Evolutionary conservation across 2,113 vertebrate species (phyloP).

Genomic region (Corythaixoides concolor): DNA sequence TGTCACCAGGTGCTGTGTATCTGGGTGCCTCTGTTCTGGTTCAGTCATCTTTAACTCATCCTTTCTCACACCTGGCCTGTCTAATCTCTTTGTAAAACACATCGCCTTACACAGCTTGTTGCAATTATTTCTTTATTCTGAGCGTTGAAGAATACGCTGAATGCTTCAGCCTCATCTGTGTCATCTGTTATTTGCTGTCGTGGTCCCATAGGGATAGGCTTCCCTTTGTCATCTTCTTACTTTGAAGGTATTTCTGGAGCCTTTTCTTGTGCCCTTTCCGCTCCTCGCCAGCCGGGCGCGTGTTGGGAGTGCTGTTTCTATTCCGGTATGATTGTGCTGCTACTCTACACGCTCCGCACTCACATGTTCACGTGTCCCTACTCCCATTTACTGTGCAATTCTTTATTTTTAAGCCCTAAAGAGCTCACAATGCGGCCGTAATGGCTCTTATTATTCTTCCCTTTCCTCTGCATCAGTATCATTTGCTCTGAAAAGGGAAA

Average conservation of each 20-base stretch:
- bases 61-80: neutral
- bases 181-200: neutral
- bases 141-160: neutral
- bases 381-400: neutral
- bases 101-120: neutral
- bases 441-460: neutral
- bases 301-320: neutral
- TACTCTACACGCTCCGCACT: rapidly evolving
- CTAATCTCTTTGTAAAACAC: neutral
- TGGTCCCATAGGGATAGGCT: neutral
- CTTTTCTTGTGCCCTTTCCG: neutral
- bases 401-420: neutral
- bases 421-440: rapidly evolving
- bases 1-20: neutral
- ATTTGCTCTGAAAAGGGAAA: neutral
- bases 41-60: neutral
- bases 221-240: constrained; percentile 9
- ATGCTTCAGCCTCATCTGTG: neutral
- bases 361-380: neutral
- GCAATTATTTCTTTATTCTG: constrained; percentile 11
- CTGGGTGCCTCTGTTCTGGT: neutral
- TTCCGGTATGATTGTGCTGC: neutral
- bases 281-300: rapidly evolving
- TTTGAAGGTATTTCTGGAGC: constrained; percentile 56
- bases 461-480: neutral